Base-by-base conservation (phyloP, 2,888 invertebrate species). In the Nemoura dubitans region DNA sequence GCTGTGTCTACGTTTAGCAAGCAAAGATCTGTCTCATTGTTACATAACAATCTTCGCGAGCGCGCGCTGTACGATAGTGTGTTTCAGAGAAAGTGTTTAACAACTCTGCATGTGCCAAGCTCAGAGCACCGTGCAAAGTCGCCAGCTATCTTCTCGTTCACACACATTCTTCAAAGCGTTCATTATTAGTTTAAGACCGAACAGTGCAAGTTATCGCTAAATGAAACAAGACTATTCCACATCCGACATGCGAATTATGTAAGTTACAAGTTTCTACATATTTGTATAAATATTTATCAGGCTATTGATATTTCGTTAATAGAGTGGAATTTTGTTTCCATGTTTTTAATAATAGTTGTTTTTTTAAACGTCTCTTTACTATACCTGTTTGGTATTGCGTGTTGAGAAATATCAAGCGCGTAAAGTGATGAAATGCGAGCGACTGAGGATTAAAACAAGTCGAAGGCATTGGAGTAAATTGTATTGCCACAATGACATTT, bases 371-470 rank as follows among this genome's bases (percentile, higher is more conserved):
- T 59, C 14, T 59, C 59, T 59, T 59, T 59, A 59, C 2, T 59
- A 59, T 59, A 59, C 59, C 59, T 59, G 59, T 59, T 59, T 59
- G 59, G 59, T 16, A 59, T 59, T 59, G 59, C 59, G 59, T n/a
- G n/a, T 59, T 21, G 59, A 59, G 16, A 59, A 59, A 21, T 59
- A 21, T 59, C 16, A 21, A 59, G 14, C 14, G 59, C 21, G 59
- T 59, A 14, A 7, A 59, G 21, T 59, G 3, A 59, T 21, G 59
- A 59, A 59, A 59, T 14, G 59, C 59, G 59, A 36, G 59, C 16
- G 59, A 59, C 21, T 1, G 16, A 59, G 21, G 59, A 59, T 59
- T 59, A 59, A 2, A 21, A 21, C 59, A 16, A 2, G 59, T 10
- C 14, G 36, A 36, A 36, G 36, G 36, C 36, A 36, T 36, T 36